Base-by-base conservation (phyloP, 2,888 invertebrate species). In the Ephialtes manifestator region DNA sequence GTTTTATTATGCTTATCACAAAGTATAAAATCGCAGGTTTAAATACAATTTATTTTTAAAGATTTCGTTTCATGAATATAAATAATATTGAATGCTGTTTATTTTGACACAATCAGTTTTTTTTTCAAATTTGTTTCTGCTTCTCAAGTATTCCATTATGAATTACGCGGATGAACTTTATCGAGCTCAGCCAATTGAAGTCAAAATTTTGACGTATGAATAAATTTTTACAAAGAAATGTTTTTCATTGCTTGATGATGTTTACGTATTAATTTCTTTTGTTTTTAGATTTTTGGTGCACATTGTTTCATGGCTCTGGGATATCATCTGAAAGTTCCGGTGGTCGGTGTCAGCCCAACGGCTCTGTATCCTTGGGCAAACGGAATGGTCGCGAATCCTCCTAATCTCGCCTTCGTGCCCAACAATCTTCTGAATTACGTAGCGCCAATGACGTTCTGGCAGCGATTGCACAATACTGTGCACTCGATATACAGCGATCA, bases 241-340 rank as follows among this genome's bases (percentile, higher is more conserved):
- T 10, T 48, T 58, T 7, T 48, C 31, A 20, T 35, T 55, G n/a
- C 48, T 11, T 53, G 24, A 5, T 31, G 28, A 5, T 31, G 28
- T 3, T 20, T 70, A 48, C 13, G 35, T 46, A 13, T 48, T 68
- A 28, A 24, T 39, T 0, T 39, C 10, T 39, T 60, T 31, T 2
- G n/a, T 63, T 80, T 88, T 70, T 71, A 91, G 92, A 80, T 91
- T 4, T 92, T 93, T 39, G 89, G 90, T 0, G 91, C 91, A 0
- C 89, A 90, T 0, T 92, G 93, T 80, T 92, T 88, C 65, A 87
- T 89, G 2, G 89, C 90, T 0, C 48, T 93, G 4, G 92, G 92
- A 3, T 84, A 90, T 63, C 76, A 91, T 11, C 85, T 90, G 4
- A 89, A 90, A 5, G 87, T 92, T 1, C 93, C 93, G 0, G 81